Conservation (phyloP, 2,797 vertebrate species). For the Arrhamphus sclerolepis region DNA sequence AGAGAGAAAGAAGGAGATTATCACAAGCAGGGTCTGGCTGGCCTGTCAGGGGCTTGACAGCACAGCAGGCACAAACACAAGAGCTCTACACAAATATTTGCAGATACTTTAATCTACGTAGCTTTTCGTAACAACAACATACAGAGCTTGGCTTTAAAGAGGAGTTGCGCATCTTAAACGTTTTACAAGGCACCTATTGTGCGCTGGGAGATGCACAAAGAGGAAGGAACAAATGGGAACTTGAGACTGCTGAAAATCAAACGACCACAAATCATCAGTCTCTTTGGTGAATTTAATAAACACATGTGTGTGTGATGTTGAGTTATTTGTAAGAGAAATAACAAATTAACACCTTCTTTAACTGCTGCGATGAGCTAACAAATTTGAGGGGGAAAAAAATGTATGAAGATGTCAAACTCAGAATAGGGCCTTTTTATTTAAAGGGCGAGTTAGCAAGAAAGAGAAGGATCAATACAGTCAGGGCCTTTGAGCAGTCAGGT, state of each 20-base stretch:
- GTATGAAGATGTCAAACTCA: conserved; percentile 63
- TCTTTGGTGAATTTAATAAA: conserved; percentile 16
- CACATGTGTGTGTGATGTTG: neutral
- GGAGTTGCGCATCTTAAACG: conserved; percentile 15
- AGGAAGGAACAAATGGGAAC: conserved; percentile 41
- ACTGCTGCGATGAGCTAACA: conserved; percentile 4
- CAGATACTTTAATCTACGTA: conserved; percentile 41
- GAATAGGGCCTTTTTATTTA: conserved; percentile 74
- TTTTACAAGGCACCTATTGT: conserved; percentile 10
- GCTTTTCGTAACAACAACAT: conserved; percentile 36
- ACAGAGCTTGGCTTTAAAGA: conserved; percentile 15
- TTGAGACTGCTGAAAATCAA: conserved; percentile 28
- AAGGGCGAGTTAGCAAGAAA: conserved; percentile 51
- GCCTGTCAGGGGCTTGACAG: conserved; percentile 54
- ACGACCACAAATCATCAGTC: conserved; percentile 6
- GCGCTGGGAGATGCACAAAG: conserved; percentile 32
- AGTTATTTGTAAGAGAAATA: conserved; percentile 7
- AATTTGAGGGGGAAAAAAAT: neutral
- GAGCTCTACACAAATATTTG: conserved; percentile 55
- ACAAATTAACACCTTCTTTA: conserved; percentile 10
- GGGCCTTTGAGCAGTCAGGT: conserved; percentile 53
- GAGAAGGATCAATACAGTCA: conserved; percentile 52
- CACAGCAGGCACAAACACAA: conserved; percentile 70
- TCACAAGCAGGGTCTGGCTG: conserved; percentile 71
- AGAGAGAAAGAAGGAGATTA: conserved; percentile 83